These are phyloP conservation scores for Ibidorhyncha struthersii DNA, from an alignment of 2,113 vertebrate genomes.

Conservation along the genomic window DNA sequence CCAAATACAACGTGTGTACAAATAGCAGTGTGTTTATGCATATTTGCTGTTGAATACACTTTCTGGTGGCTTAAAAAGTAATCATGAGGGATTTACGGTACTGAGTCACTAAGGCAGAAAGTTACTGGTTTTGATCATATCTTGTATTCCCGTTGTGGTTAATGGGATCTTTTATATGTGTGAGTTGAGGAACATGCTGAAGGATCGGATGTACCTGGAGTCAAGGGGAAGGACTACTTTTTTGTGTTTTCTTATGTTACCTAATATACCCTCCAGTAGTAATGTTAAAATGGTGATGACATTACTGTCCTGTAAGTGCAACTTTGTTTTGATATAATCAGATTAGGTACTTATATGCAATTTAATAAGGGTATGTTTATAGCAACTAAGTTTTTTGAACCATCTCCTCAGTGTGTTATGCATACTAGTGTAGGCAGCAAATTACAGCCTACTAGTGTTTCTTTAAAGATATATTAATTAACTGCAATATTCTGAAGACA, in stretches of 20 bases:
- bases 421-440: neutral
- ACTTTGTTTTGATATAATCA: neutral
- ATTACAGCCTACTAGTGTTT: neutral
- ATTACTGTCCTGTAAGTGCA: neutral
- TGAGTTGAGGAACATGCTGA: neutral
- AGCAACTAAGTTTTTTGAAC: neutral
- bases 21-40: neutral
- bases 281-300: neutral
- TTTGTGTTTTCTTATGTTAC: neutral
- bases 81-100: neutral
- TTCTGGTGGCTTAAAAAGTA: neutral
- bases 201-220: neutral
- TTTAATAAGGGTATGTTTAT: neutral
- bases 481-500: neutral
- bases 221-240: neutral
- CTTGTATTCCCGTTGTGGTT: neutral
- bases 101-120: neutral
- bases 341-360: neutral
- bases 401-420: neutral
- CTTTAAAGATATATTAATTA: neutral
- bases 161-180: neutral
- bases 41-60: neutral
- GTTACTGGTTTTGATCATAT: neutral
- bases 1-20: neutral
- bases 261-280: neutral